Conservation (phyloP, 2,888 invertebrate genomes). For the Athetis lepigone region DNA sequence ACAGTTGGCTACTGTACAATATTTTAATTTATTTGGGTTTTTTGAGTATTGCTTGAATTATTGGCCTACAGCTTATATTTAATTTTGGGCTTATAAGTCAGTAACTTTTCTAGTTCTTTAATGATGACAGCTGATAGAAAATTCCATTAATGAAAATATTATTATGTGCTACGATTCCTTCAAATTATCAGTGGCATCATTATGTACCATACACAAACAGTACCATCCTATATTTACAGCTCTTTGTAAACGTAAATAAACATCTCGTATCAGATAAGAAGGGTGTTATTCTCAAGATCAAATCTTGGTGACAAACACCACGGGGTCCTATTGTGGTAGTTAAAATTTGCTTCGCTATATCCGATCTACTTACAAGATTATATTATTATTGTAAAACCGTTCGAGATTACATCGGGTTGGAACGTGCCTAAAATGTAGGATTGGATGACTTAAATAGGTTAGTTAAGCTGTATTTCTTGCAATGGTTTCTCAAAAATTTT, state of each 20-base stretch:
- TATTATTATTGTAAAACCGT: slow-evolving; percentile 83
- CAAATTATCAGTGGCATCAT: too few species aligned
- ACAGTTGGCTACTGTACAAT: slow-evolving; percentile 35
- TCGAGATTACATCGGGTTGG: slow-evolving; percentile 68
- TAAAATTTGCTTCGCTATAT: slow-evolving; percentile 89
- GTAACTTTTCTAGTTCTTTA: neutral
- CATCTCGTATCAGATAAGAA: slow-evolving; percentile 82
- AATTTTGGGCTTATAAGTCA: neutral
- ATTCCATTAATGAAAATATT: neutral
- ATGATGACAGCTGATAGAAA: neutral
- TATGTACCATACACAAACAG: slow-evolving; percentile 1
- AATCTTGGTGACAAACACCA: slow-evolving; percentile 87
- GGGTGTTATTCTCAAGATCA: slow-evolving; percentile 83
- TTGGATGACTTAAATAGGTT: slow-evolving; percentile 53
- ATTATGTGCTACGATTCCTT: too few species aligned
- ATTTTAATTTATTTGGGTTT: neutral
- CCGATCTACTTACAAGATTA: slow-evolving; percentile 87
- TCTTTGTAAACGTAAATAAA: slow-evolving; percentile 75
- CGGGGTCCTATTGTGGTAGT: slow-evolving; percentile 84
- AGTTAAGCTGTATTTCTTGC: neutral
- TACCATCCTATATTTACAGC: slow-evolving; percentile 40
- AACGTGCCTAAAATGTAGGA: slow-evolving; percentile 63
- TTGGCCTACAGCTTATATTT: neutral
- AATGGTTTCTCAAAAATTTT: too few species aligned
- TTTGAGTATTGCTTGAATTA: neutral